phyloP scores from a whole-genome alignment of 2,888 invertebrate species.

The Dicyrtomina minuta region DNA sequence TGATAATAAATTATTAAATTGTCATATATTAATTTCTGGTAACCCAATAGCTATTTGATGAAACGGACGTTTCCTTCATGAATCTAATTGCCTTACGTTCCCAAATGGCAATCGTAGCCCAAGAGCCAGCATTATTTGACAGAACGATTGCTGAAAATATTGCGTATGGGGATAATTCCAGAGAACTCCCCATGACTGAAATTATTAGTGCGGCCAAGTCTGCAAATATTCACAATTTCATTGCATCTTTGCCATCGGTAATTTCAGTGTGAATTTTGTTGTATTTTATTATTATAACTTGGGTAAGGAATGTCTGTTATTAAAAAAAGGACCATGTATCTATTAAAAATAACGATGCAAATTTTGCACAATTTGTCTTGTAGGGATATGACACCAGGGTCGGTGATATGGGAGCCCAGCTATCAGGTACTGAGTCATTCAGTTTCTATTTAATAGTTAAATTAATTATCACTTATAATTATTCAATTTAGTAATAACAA shows the following conservation, averaged over 20 bases:
- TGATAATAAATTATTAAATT: too few relatives aligned
- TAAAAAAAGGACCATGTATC: neutral
- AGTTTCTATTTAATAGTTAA: too few relatives aligned
- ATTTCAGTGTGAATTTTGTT: too few relatives aligned
- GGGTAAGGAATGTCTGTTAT: neutral
- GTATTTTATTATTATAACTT: neutral
- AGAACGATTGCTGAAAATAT: slow-evolving; percentile 80
- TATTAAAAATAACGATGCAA: neutral
- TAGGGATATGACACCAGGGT: slow-evolving; percentile 16
- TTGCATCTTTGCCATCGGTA: slow-evolving; percentile 59
- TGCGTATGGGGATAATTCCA: too few relatives aligned
- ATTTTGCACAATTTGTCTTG: neutral
- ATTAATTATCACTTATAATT: too few relatives aligned
- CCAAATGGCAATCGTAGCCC: too few relatives aligned
- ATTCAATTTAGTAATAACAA: too few relatives aligned
- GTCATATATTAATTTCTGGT: too few relatives aligned
- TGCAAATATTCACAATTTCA: slow-evolving; percentile 63
- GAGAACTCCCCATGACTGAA: slow-evolving; percentile 63
- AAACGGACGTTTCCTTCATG: slow-evolving; percentile 56
- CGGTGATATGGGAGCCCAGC: too few relatives aligned
- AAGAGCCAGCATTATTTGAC: slow-evolving; percentile 85
- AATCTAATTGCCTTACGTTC: slow-evolving; percentile 61
- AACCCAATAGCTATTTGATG: slow-evolving; percentile 23
- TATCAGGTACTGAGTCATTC: too few relatives aligned
- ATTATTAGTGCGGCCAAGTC: slow-evolving; percentile 59